phyloP scores from a whole-genome alignment of 2,888 invertebrate genomes.

The Trichogramma evanescens region DNA sequence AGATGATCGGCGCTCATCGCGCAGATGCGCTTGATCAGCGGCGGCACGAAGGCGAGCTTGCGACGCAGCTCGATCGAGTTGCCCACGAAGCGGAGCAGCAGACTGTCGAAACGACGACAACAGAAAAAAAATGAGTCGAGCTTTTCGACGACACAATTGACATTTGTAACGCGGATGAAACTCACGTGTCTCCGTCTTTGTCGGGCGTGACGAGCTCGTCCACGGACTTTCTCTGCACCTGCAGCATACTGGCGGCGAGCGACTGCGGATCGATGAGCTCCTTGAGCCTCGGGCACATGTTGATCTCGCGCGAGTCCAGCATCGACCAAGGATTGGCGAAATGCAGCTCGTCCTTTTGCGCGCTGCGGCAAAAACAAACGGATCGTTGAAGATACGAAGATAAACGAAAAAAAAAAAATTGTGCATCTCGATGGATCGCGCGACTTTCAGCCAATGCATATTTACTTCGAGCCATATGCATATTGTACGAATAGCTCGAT shows the following conservation, averaged over 20 bases:
- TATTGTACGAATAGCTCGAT: no score
- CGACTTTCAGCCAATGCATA: no score
- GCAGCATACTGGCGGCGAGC: slow-evolving; percentile 35
- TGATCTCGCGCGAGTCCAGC: slow-evolving; percentile 3
- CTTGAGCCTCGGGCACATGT: slow-evolving; percentile 32
- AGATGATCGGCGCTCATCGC: slow-evolving; percentile 27
- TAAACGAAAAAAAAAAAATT: no score
- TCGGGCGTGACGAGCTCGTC: slow-evolving; percentile 30
- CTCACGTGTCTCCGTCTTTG: slow-evolving; percentile 40
- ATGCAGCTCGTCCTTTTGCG: no score
- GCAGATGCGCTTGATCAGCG: slow-evolving; percentile 36
- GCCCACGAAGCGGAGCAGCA: slow-evolving; percentile 37
- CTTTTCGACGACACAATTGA: neutral
- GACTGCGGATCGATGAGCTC: slow-evolving; percentile 29
- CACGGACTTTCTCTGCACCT: slow-evolving; percentile 28
- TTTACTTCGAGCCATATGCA: no score
- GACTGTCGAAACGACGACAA: slow-evolving; percentile 22
- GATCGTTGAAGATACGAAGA: no score
- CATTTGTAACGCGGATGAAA: neutral
- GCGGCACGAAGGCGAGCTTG: slow-evolving; percentile 33
- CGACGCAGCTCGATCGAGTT: slow-evolving; percentile 30
- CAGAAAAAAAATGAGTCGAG: neutral
- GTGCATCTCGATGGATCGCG: no score
- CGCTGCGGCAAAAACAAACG: no score
- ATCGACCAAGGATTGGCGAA: no score